Evolutionary conservation across 2,888 invertebrate species (phyloP).

Genomic region (Ametastegia equiseti): DNA sequence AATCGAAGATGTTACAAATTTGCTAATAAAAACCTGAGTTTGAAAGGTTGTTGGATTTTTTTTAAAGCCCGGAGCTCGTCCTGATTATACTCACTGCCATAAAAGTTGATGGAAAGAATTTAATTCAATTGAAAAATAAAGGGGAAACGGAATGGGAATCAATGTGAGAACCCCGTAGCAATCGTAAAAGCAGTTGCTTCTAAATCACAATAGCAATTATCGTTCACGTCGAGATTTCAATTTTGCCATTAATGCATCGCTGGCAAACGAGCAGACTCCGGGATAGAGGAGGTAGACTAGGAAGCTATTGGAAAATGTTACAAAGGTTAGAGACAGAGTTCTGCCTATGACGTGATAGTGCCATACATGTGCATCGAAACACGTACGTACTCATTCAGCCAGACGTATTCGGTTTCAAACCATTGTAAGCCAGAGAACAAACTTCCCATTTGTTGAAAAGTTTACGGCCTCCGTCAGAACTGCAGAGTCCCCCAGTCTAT

Average conservation of each 20-base stretch:
- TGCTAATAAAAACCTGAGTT: not conserved
- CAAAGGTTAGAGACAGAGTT: conserved; percentile 69
- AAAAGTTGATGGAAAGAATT: not conserved
- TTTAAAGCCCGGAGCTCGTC: not conserved
- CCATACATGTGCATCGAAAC: conserved; percentile 50
- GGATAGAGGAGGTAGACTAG: conserved; percentile 64
- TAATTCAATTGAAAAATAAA: not conserved
- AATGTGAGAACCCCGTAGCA: not conserved
- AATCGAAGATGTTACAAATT: not conserved
- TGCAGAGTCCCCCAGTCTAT: conserved; percentile 18
- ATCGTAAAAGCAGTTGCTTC: not conserved
- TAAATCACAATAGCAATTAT: conserved; percentile 66
- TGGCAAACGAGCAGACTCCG: conserved; percentile 53
- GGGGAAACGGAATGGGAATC: not conserved
- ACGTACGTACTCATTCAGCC: conserved; percentile 72
- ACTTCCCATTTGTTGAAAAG: conserved; percentile 74
- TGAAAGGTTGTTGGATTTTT: not conserved
- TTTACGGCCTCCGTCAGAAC: conserved; percentile 58
- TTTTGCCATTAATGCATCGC: conserved; percentile 70
- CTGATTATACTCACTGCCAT: not conserved
- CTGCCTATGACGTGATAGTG: conserved; percentile 70
- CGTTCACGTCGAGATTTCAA: conserved; percentile 70
- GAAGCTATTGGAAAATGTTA: conserved; percentile 72
- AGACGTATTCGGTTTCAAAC: conserved; percentile 74
- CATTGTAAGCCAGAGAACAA: conserved; percentile 71